Percentiles rank a stretch among this genome's conserved stretches.
phyloP scores from a whole-genome alignment of 30 jellyfish, hydroid and myxozoan genomes.

The Pseudorhiza aurosa region DNA sequence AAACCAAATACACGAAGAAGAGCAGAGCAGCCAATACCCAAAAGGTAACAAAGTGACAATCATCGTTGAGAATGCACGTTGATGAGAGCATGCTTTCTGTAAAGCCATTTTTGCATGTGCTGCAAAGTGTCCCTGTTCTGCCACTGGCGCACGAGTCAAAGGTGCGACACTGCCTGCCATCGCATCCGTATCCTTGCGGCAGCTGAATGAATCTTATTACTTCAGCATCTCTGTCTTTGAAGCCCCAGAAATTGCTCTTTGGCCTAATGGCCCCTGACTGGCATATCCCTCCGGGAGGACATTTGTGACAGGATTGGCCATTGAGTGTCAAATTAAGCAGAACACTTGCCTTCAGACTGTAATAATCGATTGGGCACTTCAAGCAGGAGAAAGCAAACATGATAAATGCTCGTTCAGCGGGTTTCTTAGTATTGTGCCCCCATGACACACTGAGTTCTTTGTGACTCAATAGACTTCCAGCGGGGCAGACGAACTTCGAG shows the following conservation, averaged over 20 bases:
- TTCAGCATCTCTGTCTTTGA: neutral
- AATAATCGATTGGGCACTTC: neutral
- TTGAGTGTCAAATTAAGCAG: neutral
- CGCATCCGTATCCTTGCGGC: conserved; percentile 22
- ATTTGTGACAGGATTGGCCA: neutral
- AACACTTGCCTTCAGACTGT: neutral
- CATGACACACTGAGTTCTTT: neutral
- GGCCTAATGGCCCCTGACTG: conserved; percentile 1
- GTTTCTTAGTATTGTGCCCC: neutral
- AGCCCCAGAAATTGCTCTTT: conserved; percentile 26
- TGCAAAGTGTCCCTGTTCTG: conserved; percentile 26
- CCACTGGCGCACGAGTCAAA: conserved; percentile 12
- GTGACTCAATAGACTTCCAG: neutral
- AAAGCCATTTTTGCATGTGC: neutral
- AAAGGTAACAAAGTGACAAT: neutral
- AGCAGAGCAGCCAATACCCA: conserved; percentile 8
- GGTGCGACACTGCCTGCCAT: neutral
- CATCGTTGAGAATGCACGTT: neutral
- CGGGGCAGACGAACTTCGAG: conserved; percentile 12
- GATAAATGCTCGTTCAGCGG: neutral
- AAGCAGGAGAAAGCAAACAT: conserved; percentile 20
- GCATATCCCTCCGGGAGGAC: conserved; percentile 27
- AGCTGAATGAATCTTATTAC: neutral
- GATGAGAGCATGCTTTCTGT: conserved; percentile 14
- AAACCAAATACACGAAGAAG: neutral